Percentiles rank a stretch among this genome's conserved stretches.
These are phyloP conservation scores for Dromas ardeola DNA, from an alignment of 2,113 vertebrate species.

Conservation along the genomic window DNA sequence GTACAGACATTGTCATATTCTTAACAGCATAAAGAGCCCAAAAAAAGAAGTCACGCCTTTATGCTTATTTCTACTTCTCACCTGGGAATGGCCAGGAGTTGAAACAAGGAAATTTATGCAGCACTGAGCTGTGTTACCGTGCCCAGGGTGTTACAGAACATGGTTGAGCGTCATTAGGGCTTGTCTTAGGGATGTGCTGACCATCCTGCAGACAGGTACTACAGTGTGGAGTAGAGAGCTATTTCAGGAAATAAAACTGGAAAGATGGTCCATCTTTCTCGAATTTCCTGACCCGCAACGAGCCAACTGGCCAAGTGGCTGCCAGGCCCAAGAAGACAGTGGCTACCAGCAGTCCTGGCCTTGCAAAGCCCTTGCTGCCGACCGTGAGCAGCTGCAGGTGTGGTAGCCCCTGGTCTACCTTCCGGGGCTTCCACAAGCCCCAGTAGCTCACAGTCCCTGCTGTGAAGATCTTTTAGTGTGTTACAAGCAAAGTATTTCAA, in stretches of 20 bases:
- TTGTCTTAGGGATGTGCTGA: neutral
- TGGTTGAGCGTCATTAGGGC: fast-evolving
- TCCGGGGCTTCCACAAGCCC: neutral
- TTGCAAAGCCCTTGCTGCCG: neutral
- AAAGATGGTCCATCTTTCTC: neutral
- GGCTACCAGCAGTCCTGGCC: neutral
- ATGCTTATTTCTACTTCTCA: neutral
- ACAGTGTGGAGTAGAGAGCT: neutral
- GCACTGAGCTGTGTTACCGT: fast-evolving
- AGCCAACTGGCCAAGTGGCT: neutral
- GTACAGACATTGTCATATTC: neutral
- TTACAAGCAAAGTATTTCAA: neutral
- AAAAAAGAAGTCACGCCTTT: neutral
- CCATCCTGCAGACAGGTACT: fast-evolving
- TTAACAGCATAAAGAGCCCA: neutral
- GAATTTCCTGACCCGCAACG: neutral
- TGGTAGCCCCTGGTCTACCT: neutral
- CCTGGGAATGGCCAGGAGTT: neutral
- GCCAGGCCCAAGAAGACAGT: fast-evolving
- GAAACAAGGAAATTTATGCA: neutral
- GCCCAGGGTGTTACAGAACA: neutral
- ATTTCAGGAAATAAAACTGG: neutral
- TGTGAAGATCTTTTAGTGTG: too few relatives aligned
- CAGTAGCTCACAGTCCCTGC: neutral
- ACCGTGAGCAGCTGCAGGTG: neutral